Conservation (phyloP, 1,140 invertebrate species). For the Acyrthosiphon pisum region DNA sequence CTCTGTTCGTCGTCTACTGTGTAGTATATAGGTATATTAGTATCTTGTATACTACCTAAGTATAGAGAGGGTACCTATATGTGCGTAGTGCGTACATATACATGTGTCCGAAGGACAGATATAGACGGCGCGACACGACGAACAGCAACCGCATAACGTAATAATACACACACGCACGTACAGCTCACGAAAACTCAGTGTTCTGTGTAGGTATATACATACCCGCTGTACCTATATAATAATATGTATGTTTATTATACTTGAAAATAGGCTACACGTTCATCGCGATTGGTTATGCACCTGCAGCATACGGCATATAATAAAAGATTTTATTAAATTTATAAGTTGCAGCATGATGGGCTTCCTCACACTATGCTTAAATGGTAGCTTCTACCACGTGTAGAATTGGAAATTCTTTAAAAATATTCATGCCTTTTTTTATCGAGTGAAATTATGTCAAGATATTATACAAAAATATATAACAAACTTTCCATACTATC, state of each 20-base stretch:
- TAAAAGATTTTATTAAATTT: neutral
- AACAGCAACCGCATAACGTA: neutral
- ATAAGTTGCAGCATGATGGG: neutral
- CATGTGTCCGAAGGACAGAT: constrained; percentile 29
- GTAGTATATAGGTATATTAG: neutral
- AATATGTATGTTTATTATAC: constrained; percentile 3
- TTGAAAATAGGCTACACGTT: neutral
- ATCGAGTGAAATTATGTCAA: neutral
- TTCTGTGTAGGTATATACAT: neutral
- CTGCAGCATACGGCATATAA: neutral
- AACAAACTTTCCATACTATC: neutral
- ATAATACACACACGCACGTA: constrained; percentile 24
- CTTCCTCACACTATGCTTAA: neutral
- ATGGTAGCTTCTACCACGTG: no score
- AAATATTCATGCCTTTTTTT: neutral
- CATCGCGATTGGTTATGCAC: neutral
- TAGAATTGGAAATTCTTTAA: neutral
- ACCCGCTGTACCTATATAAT: neutral
- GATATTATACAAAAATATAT: neutral
- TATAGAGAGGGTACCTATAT: neutral
- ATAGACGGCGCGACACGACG: neutral
- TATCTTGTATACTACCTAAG: neutral
- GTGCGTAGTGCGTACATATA: neutral
- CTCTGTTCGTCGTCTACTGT: neutral
- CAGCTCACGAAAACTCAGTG: neutral